Percentiles rank a stretch among this genome's conserved stretches.
These are phyloP conservation scores for Micrasema minimum DNA, from an alignment of 1,140 invertebrate genomes.

Conservation along the genomic window DNA sequence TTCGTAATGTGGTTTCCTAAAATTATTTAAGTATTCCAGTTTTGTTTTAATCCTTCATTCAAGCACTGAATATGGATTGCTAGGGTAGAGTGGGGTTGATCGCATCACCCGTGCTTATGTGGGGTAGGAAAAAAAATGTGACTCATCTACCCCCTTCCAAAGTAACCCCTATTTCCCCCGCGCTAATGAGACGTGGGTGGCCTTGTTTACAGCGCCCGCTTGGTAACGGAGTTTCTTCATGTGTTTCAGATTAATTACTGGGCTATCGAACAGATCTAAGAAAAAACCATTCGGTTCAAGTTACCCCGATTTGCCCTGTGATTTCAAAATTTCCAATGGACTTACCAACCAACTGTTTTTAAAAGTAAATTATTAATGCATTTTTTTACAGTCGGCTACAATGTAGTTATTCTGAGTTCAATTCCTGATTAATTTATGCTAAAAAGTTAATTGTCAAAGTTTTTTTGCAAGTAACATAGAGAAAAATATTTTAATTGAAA, in stretches of 20 bases:
- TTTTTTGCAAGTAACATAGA: too few relatives aligned
- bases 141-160: slow-evolving; percentile 42
- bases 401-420: too few relatives aligned
- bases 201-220: slow-evolving; percentile 45
- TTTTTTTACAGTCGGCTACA: too few relatives aligned
- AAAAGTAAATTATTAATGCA: too few relatives aligned
- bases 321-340: too few relatives aligned
- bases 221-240: slow-evolving; percentile 32
- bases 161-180: slow-evolving; percentile 15
- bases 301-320: too few relatives aligned
- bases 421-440: too few relatives aligned
- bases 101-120: slow-evolving; percentile 18
- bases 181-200: slow-evolving; percentile 31
- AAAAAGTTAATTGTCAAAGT: too few relatives aligned
- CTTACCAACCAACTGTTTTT: too few relatives aligned
- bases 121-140: slow-evolving; percentile 49
- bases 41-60: not conserved
- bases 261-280: too few relatives aligned
- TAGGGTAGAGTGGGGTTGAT: slow-evolving; percentile 9
- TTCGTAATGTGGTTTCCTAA: not conserved
- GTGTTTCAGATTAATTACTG: not conserved
- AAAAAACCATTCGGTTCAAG: too few relatives aligned
- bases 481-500: too few relatives aligned
- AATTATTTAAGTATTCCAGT: not conserved
- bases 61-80: not conserved